Conservation (phyloP, 2,888 invertebrate species). For the Lissocephala sabroskyi region DNA sequence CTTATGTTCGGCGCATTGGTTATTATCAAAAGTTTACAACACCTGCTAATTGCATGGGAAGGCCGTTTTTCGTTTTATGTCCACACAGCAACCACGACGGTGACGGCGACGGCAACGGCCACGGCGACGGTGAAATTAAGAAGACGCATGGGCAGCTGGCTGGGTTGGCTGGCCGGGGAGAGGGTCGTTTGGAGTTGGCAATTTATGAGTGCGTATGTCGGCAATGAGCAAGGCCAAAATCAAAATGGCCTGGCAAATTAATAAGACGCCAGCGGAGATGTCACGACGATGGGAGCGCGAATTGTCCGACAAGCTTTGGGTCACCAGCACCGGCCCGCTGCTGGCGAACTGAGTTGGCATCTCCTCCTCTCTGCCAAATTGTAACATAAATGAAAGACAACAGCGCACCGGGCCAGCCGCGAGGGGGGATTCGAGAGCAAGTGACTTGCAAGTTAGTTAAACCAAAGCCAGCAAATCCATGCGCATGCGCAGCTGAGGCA, state of each 20-base stretch:
- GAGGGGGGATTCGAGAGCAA: not conserved
- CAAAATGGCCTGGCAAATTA: conserved; percentile 39
- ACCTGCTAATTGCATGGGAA: conserved; percentile 64
- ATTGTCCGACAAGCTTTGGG: conserved; percentile 51
- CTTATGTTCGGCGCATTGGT: conserved; percentile 43
- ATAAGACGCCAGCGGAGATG: conserved; percentile 67
- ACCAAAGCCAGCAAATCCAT: conserved; percentile 24
- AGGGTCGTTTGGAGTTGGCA: too few relatives aligned
- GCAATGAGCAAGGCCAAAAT: too few relatives aligned
- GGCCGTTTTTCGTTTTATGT: conserved; percentile 13
- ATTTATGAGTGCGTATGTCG: too few relatives aligned
- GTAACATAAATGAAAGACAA: conserved; percentile 61
- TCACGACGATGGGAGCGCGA: conserved; percentile 69
- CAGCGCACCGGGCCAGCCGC: not conserved
- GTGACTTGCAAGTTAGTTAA: conserved; percentile 8
- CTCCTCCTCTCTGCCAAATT: conserved; percentile 53
- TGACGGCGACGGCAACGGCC: too few relatives aligned
- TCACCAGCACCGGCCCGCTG: conserved; percentile 30
- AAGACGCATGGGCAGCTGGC: not conserved
- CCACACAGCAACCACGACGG: too few relatives aligned
- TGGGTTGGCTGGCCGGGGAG: conserved; percentile 6
- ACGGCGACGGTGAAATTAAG: too few relatives aligned
- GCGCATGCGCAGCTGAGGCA: conserved; percentile 61
- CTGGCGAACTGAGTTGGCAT: conserved; percentile 13
- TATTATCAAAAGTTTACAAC: conserved; percentile 67